phyloP scores from a whole-genome alignment of 2,888 invertebrate species.

The Pandemis cinnamomeana region DNA sequence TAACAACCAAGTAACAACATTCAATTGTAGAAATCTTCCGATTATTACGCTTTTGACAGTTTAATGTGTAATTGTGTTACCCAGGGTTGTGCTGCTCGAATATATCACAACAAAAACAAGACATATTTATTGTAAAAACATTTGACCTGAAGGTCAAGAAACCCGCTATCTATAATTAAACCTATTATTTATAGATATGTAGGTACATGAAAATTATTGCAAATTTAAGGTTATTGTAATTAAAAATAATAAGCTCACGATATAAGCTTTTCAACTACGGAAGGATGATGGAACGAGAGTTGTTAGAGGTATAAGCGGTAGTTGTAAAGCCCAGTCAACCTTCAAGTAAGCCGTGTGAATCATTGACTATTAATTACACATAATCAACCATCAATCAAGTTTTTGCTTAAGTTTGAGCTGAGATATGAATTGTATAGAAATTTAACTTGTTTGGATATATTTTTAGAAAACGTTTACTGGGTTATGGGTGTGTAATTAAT shows the following conservation, averaged over 20 bases:
- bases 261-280: conserved; percentile 8
- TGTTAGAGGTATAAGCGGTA: background rate
- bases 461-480: background rate
- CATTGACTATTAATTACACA: conserved; percentile 32
- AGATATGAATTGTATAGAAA: conserved; percentile 6
- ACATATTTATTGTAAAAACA: background rate
- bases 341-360: conserved; percentile 28
- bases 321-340: conserved; percentile 19
- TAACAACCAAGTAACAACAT: conserved; percentile 51
- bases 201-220: background rate
- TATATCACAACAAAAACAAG: background rate
- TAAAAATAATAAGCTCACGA: conserved; percentile 13
- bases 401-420: conserved; percentile 25
- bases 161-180: background rate
- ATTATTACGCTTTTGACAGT: conserved; percentile 73
- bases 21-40: conserved; percentile 75
- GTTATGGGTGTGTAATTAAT: background rate
- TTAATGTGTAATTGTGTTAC: conserved; percentile 63
- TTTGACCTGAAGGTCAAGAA: background rate
- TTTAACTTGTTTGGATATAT: background rate
- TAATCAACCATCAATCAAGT: conserved; percentile 35
- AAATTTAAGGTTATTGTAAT: conserved; percentile 1
- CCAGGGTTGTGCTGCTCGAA: conserved; percentile 58
- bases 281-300: conserved; percentile 23
- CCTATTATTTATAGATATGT: background rate